A percentile compares a stretch with the other conserved stretches of the same genome.
These are phyloP conservation scores for Geotrypetes seraphini DNA, from an alignment of 2,797 vertebrate genomes.

Conservation along the genomic window DNA sequence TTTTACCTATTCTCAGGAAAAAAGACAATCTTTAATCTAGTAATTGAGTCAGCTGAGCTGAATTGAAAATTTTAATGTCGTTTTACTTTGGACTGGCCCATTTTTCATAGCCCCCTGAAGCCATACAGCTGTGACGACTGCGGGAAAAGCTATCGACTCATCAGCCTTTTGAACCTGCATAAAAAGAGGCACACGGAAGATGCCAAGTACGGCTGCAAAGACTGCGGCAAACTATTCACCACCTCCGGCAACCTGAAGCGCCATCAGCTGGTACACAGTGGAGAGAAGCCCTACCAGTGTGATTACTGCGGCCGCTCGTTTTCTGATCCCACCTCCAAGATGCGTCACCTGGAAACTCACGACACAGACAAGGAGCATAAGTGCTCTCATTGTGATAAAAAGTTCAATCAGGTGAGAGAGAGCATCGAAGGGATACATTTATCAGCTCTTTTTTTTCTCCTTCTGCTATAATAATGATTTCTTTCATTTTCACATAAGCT, in stretches of 20 bases:
- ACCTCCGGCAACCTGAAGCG: conserved; percentile 94
- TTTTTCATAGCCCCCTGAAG: conserved; percentile 77
- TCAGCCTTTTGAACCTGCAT: conserved; percentile 94
- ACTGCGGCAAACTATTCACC: conserved; percentile 91
- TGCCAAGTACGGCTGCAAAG: conserved; percentile 82
- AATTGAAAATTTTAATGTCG: too few species aligned
- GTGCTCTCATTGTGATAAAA: conserved; percentile 91
- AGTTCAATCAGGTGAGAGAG: conserved; percentile 86
- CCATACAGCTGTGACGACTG: conserved; percentile 89
- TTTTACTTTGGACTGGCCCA: too few species aligned
- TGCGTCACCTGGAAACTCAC: conserved; percentile 92
- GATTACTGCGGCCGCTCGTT: conserved; percentile 89
- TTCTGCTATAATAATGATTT: too few species aligned
- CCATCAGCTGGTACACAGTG: conserved; percentile 94
- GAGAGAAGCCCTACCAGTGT: conserved; percentile 91
- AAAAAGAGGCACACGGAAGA: conserved; percentile 92
- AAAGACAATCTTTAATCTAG: too few species aligned
- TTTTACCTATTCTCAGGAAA: too few species aligned
- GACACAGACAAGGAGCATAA: conserved; percentile 93
- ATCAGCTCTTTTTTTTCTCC: too few species aligned
- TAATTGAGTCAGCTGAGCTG: too few species aligned
- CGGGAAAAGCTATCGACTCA: conserved; percentile 92
- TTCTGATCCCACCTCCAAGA: conserved; percentile 95
- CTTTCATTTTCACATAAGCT: too few species aligned
- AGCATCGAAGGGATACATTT: neutral